phyloP scores from a whole-genome alignment of 2,113 vertebrate genomes.

The Pycnonotus jocosus region DNA sequence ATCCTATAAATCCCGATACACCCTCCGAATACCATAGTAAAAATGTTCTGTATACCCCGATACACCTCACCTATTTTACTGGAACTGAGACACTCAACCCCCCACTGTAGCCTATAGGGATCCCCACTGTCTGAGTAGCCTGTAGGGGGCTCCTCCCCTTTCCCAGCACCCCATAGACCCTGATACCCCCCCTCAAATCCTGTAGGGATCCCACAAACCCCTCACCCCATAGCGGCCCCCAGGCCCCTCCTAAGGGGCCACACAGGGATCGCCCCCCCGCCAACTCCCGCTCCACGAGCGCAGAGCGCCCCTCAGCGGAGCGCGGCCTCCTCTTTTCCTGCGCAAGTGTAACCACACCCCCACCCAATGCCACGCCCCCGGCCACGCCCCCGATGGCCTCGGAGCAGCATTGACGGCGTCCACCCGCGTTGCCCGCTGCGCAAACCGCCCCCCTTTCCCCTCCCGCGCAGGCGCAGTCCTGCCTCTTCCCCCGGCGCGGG shows the following conservation, averaged over 20 bases:
- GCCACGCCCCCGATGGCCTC: rapidly evolving
- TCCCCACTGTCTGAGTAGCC: background rate
- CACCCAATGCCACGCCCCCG: rapidly evolving
- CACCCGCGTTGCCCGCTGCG: rapidly evolving
- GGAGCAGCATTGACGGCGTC: background rate
- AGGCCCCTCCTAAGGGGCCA: background rate
- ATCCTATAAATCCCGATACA: no score
- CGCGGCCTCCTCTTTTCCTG: rapidly evolving
- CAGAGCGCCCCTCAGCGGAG: background rate
- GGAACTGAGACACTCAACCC: background rate
- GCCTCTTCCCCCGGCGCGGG: background rate
- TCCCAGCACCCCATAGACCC: no score
- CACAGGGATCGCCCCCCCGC: no score
- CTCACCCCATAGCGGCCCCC: background rate
- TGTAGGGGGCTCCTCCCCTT: no score
- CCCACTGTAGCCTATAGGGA: no score
- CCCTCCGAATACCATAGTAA: background rate
- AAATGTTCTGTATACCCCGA: background rate
- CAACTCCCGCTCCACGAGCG: no score
- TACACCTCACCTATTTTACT: background rate
- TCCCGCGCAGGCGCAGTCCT: background rate
- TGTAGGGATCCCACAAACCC: background rate
- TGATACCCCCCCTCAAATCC: background rate
- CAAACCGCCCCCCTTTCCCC: rapidly evolving
- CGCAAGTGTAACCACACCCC: background rate